These are phyloP conservation scores for Lutjanus campechanus DNA, from an alignment of 2,797 vertebrate genomes.

Conservation along the genomic window DNA sequence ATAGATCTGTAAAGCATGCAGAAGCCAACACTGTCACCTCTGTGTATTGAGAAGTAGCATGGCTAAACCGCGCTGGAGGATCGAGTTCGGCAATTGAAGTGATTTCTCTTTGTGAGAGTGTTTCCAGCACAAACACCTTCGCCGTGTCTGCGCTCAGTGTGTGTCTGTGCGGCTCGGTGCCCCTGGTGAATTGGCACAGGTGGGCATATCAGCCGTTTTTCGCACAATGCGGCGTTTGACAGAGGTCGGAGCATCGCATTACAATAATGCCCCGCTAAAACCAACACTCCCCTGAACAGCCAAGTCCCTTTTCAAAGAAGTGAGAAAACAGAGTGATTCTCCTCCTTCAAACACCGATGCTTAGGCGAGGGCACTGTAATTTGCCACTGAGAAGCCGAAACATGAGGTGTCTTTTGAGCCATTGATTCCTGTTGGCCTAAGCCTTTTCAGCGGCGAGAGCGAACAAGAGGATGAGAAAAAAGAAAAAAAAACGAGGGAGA, in stretches of 20 bases:
- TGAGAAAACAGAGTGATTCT: constrained; percentile 45
- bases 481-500: neutral
- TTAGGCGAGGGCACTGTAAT: constrained; percentile 53
- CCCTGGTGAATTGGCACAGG: constrained; percentile 28
- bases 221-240: constrained; percentile 31
- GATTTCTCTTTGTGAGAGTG: constrained; percentile 32
- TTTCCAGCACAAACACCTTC: constrained; percentile 7
- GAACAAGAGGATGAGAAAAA: constrained; percentile 21
- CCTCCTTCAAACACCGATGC: constrained; percentile 36
- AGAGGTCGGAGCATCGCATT: constrained; percentile 33
- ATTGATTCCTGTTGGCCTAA: constrained; percentile 62
- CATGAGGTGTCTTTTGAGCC: constrained; percentile 62
- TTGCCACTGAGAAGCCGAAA: constrained; percentile 58
- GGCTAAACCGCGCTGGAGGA: constrained; percentile 37
- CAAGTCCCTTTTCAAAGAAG: constrained; percentile 50
- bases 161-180: neutral
- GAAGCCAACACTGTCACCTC: constrained; percentile 29
- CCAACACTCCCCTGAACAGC: constrained; percentile 25
- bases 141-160: neutral
- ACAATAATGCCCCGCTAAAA: constrained; percentile 25
- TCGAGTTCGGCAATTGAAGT: constrained; percentile 33
- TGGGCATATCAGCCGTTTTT: constrained; percentile 29
- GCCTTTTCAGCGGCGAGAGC: constrained; percentile 40
- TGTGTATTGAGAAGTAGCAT: constrained; percentile 26
- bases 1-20: constrained; percentile 48